A percentile compares a stretch with the other conserved stretches of the same genome.
Conservation (phyloP, 2,888 invertebrate genomes). For the Nipponacmea schrenckii region DNA sequence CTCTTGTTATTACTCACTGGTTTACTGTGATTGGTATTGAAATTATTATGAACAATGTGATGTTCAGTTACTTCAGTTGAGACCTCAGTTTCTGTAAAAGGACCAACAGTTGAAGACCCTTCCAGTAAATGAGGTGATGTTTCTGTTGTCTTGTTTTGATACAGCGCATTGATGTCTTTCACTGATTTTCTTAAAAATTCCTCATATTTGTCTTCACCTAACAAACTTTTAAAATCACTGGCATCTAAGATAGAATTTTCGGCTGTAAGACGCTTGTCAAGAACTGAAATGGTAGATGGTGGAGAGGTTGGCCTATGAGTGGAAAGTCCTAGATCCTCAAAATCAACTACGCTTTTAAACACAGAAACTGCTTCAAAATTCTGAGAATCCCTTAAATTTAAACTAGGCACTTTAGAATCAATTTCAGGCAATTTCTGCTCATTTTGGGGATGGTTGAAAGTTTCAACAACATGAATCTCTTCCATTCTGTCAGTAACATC, state of each 20-base stretch:
- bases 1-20: conserved; percentile 19
- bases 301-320: conserved; percentile 53
- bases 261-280: neutral
- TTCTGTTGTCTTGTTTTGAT: conserved; percentile 23
- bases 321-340: conserved; percentile 44
- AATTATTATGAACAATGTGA: conserved; percentile 7
- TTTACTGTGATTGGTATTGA: neutral
- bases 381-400: conserved; percentile 32
- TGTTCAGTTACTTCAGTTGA: conserved; percentile 26
- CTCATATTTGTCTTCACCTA: conserved; percentile 47
- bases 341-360: conserved; percentile 32
- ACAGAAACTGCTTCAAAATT: conserved; percentile 30
- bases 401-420: neutral
- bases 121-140: conserved; percentile 17
- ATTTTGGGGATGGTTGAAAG: neutral
- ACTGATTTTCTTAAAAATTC: conserved; percentile 46
- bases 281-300: conserved; percentile 1
- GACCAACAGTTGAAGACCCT: conserved; percentile 21
- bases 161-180: conserved; percentile 44
- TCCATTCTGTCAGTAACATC: neutral
- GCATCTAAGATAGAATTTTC: neutral
- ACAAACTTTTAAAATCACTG: conserved; percentile 29
- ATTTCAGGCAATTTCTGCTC: neutral
- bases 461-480: neutral
- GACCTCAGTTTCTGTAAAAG: conserved; percentile 25